Conservation (phyloP, 2,797 vertebrate species). For the Echeneis naucrates region DNA sequence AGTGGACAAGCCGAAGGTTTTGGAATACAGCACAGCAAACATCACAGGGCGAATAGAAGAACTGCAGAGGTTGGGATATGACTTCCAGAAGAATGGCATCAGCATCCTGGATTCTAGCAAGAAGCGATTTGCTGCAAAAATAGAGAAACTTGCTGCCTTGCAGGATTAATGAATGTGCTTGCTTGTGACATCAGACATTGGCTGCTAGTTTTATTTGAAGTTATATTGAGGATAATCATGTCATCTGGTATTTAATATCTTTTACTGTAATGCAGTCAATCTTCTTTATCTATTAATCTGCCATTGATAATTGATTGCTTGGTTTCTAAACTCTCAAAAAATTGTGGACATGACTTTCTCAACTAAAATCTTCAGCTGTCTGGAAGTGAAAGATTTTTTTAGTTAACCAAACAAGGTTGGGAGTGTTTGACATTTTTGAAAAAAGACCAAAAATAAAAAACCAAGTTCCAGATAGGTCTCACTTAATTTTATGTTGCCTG, state of each 20-base stretch:
- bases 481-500: neutral
- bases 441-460: neutral
- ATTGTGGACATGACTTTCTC: too few relatives aligned
- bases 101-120: constrained; percentile 77
- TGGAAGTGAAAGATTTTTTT: neutral
- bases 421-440: neutral
- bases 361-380: neutral
- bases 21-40: constrained; percentile 82
- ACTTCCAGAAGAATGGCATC: constrained; percentile 83
- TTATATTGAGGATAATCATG: neutral
- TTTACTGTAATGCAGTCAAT: neutral
- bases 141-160: constrained; percentile 71
- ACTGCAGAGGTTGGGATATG: constrained; percentile 77
- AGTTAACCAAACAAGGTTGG: neutral
- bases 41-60: constrained; percentile 77
- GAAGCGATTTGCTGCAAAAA: constrained; percentile 82
- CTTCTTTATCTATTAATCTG: accelerated
- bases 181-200: neutral
- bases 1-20: constrained; percentile 80
- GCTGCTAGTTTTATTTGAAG: neutral
- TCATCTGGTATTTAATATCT: neutral
- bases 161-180: constrained; percentile 25
- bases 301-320: neutral
- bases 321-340: neutral
- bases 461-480: neutral